Conservation (phyloP, 2,888 invertebrate species). For the Syrphus vitripennis region DNA sequence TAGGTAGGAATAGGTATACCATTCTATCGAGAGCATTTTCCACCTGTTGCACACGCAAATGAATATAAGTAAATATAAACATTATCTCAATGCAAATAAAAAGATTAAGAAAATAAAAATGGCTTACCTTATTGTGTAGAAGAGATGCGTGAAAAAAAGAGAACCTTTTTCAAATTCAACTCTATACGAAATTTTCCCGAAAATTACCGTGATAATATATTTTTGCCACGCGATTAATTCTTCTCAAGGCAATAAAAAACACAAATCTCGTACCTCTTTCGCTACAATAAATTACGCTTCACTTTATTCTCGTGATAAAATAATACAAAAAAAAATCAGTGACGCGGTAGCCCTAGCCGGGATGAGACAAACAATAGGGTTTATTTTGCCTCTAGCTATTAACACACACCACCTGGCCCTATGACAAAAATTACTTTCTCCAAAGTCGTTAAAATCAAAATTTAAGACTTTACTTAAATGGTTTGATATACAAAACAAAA, state of each 20-base stretch:
- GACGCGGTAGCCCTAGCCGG: not conserved
- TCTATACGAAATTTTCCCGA: not conserved
- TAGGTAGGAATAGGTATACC: no score
- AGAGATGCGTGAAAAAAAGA: not conserved
- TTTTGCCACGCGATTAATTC: slow-evolving; percentile 41
- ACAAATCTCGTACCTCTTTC: slow-evolving; percentile 4
- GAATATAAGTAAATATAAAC: not conserved
- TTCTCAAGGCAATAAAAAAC: not conserved
- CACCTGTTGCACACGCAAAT: slow-evolving; percentile 12
- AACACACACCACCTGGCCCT: no score
- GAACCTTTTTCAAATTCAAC: not conserved
- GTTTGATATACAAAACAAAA: not conserved
- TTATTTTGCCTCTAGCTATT: not conserved
- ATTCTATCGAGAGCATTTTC: not conserved
- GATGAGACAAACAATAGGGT: not conserved
- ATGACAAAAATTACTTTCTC: not conserved
- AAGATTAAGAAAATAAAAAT: not conserved
- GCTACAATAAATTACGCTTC: slow-evolving; percentile 10
- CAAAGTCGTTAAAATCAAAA: not conserved
- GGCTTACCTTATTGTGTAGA: slow-evolving; percentile 46
- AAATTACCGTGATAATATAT: slow-evolving; percentile 20
- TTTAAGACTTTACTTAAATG: not conserved
- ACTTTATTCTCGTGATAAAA: not conserved
- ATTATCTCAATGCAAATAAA: not conserved
- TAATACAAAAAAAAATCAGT: slow-evolving; percentile 6